Evolutionary conservation across 2,888 invertebrate genomes (phyloP), one percentile per base, ranked within the genome.

Genomic region (Calameuta filiformis): DNA sequence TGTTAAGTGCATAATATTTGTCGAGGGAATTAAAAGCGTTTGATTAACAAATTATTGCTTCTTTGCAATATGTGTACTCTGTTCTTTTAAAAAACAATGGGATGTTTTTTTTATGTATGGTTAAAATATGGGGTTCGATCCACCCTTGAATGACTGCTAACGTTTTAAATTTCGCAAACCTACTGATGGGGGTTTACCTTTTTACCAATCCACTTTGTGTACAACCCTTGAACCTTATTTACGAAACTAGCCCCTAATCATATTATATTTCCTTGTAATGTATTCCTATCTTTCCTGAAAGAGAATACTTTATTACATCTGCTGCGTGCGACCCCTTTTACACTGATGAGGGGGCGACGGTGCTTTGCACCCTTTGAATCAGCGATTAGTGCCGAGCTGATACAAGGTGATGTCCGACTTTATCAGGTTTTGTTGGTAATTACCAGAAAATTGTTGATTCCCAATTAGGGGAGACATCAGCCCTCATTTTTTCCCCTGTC

Each of bases 221-320:
- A 78, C 77, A 81, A 77, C 37, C 11, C 0, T 15, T 35, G 15
- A 76, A 74, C 79, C 78, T 82, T 80, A 80, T 81, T 80, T 79
- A 78, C 75, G 73, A 82, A 79, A 77, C 33, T 34, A 71, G 6
- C 68, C 77, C 56, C 69, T 33, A 12, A 75, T 76, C 75, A 77
- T 77, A 81, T 80, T 81, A 80, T 81, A 78, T 77, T 75, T 73
- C 68, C 40, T 68, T 12, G 75, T 76, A 75, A 75, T 31, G 56
- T 77, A 79, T 82, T 82, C 68, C 37, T 69, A 31, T 35, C 68
- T 71, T 73, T 73, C n/a, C 75, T 86, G 85, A 88, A 87, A 88
- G 83, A 75, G 88, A 88, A 88, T 88, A 84, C 79, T 85, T 85
- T 81, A 87, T 74, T 31, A 71, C 12, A 6, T 31, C 71, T 15